Conservation (phyloP, 2,113 vertebrate species). For the Cyanocitta stelleri region DNA sequence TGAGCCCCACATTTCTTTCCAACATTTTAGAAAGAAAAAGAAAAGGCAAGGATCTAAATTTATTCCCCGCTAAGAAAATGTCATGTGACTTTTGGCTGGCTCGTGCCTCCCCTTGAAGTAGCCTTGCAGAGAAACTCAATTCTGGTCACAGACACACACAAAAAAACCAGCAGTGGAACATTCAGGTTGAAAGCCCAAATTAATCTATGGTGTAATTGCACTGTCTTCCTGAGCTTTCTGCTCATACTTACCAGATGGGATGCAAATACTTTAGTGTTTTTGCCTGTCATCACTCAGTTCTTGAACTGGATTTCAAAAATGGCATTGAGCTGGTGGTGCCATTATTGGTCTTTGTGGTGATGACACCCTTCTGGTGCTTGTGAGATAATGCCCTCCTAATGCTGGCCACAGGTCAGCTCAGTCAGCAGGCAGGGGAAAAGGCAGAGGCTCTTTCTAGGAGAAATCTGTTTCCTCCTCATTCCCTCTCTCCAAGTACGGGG, state of each 20-base stretch:
- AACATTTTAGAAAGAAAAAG: background rate
- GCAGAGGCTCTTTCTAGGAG: background rate
- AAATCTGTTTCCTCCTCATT: background rate
- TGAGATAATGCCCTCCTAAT: background rate
- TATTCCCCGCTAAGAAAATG: slow-evolving; percentile 1
- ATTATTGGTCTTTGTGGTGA: background rate
- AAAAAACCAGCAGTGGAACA: background rate
- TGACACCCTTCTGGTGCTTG: background rate
- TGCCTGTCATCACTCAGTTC: background rate
- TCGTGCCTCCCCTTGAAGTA: background rate
- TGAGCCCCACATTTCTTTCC: background rate
- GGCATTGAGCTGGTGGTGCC: background rate
- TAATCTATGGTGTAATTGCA: background rate
- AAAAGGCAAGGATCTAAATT: background rate
- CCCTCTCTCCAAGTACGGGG: background rate
- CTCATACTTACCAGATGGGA: background rate
- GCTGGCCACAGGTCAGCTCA: background rate
- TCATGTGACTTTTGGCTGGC: background rate
- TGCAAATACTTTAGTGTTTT: background rate
- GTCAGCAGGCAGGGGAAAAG: background rate
- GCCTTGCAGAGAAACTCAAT: background rate
- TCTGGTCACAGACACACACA: background rate
- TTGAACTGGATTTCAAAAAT: background rate
- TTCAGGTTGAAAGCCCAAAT: background rate
- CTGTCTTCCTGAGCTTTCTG: background rate